Conservation (phyloP, 2,797 vertebrate genomes). For the Myiotriccus ornatus region DNA sequence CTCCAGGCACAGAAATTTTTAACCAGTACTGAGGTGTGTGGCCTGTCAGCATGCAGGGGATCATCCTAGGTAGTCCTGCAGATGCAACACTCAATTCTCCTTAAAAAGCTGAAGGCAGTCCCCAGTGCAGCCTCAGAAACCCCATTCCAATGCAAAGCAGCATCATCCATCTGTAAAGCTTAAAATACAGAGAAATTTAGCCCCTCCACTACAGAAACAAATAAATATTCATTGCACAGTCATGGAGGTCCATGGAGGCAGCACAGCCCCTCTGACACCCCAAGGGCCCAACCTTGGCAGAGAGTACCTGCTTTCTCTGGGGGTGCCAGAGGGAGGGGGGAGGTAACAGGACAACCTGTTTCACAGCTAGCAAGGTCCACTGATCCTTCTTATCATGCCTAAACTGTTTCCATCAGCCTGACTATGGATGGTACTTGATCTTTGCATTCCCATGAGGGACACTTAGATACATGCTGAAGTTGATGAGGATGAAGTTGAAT, state of each 20-base stretch:
- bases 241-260: neutral
- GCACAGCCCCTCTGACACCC: neutral
- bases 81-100: neutral
- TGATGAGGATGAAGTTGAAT: neutral
- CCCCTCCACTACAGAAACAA: neutral
- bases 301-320: neutral
- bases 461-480: fast-evolving
- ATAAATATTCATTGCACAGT: neutral
- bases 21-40: neutral
- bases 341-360: neutral
- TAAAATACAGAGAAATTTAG: neutral
- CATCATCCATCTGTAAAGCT: neutral
- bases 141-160: neutral
- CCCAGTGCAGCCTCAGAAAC: neutral
- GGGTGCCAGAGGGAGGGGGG: neutral
- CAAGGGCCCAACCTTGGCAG: neutral
- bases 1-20: neutral
- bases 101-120: neutral
- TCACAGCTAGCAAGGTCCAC: neutral
- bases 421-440: neutral
- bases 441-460: neutral
- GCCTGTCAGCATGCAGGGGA: neutral
- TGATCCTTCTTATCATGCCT: neutral
- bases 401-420: neutral
- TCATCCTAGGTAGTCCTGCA: neutral